phyloP scores from a whole-genome alignment of 2,888 invertebrate species.

The Polia nebulosa region DNA sequence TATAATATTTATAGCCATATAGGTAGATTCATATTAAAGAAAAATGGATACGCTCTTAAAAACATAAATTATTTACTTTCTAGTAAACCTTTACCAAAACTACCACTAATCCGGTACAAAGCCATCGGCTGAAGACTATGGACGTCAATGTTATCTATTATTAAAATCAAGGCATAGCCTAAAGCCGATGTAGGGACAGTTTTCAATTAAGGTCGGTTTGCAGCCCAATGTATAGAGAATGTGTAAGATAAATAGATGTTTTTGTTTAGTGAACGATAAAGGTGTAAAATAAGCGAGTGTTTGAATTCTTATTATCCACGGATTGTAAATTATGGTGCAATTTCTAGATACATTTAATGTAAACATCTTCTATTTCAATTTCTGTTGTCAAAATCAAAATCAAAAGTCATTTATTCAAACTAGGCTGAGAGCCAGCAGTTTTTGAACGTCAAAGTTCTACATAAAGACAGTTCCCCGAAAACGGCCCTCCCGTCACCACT shows the following conservation, averaged over 20 bases:
- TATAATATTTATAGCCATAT: no score
- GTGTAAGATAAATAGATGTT: constrained; percentile 26
- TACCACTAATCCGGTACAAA: constrained; percentile 47
- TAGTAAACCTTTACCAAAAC: constrained; percentile 24
- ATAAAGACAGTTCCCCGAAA: no score
- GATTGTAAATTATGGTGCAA: no score
- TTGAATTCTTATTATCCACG: not conserved
- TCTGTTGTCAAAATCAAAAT: no score
- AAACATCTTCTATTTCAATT: no score
- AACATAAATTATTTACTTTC: constrained; percentile 10
- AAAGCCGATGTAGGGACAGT: constrained; percentile 71
- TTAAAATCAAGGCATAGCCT: constrained; percentile 63
- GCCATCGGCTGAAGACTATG: constrained; percentile 47
- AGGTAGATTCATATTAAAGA: not conserved
- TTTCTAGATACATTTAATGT: no score
- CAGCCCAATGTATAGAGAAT: constrained; percentile 18
- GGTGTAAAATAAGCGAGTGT: not conserved
- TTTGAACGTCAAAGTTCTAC: no score
- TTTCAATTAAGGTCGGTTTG: constrained; percentile 79
- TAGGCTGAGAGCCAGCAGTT: no score
- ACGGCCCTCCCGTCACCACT: no score
- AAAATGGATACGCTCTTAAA: not conserved
- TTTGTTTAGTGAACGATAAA: constrained; percentile 6
- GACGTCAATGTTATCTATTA: constrained; percentile 63
- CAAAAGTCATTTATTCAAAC: no score